Evolutionary conservation across 2,797 vertebrate species (phyloP).

Genomic region (Galaxias olidus): DNA sequence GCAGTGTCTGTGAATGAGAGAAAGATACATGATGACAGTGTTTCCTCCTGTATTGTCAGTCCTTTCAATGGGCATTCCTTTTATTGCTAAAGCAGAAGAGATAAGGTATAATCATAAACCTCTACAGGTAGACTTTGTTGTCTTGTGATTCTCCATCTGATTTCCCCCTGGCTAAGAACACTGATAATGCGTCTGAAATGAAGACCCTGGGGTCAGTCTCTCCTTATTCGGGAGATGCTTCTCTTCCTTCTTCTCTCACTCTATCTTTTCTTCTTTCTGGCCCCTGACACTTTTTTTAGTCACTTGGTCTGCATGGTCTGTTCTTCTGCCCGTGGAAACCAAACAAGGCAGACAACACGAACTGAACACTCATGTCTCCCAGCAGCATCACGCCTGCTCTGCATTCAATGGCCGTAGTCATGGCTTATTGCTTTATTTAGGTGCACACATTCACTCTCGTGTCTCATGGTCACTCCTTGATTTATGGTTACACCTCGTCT

Average conservation of each 20-base stretch:
- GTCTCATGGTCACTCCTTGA: neutral
- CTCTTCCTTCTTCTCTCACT: neutral
- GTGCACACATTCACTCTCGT: neutral
- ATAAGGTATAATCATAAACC: too few species aligned
- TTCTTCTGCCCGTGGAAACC: neutral
- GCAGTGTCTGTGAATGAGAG: slow-evolving; percentile 2
- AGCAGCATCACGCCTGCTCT: neutral
- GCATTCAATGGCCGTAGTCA: slow-evolving; percentile 12
- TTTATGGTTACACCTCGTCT: neutral
- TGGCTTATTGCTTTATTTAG: too few species aligned
- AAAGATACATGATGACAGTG: too few species aligned
- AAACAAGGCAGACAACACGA: neutral
- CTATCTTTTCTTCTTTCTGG: too few species aligned
- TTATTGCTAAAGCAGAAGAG: too few species aligned
- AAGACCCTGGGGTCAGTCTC: neutral
- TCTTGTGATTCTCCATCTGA: slow-evolving; percentile 28
- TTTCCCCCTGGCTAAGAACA: neutral
- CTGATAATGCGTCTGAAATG: too few species aligned
- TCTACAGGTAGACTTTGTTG: slow-evolving; percentile 31
- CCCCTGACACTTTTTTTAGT: too few species aligned
- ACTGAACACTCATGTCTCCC: neutral
- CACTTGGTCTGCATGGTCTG: neutral
- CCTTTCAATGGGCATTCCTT: slow-evolving; percentile 48
- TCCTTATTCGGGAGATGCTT: too few species aligned
- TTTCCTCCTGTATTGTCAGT: too few species aligned